Conservation (phyloP, 2,888 invertebrate species). For the Tromatobia lineatoria region DNA sequence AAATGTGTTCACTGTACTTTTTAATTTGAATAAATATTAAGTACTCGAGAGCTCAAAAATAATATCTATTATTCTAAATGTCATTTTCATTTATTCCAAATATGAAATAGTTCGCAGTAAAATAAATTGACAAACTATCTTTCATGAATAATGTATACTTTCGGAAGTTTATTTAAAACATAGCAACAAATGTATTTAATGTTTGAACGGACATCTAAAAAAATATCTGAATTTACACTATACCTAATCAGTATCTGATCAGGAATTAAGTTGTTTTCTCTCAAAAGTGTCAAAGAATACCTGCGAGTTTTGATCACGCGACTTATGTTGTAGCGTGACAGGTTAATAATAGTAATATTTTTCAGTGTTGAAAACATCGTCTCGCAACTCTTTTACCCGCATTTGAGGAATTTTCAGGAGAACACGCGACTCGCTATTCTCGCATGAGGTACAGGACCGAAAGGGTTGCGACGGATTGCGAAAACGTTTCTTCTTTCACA, state of each 20-base stretch:
- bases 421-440: slow-evolving; percentile 37
- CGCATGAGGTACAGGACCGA: background rate
- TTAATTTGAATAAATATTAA: too few relatives aligned
- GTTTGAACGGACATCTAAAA: too few relatives aligned
- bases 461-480: slow-evolving; percentile 43
- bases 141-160: too few relatives aligned
- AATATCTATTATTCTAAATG: too few relatives aligned
- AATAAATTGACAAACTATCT: too few relatives aligned
- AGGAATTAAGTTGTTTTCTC: background rate
- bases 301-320: background rate
- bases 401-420: slow-evolving; percentile 19
- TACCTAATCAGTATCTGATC: background rate
- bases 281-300: background rate
- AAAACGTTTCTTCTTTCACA: slow-evolving; percentile 12
- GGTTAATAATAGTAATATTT: slow-evolving; percentile 18
- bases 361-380: slow-evolving; percentile 33
- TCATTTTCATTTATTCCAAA: too few relatives aligned
- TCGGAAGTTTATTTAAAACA: too few relatives aligned
- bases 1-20: too few relatives aligned
- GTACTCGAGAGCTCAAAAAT: too few relatives aligned
- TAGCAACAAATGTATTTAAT: too few relatives aligned
- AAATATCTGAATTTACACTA: too few relatives aligned
- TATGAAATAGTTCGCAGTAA: too few relatives aligned
- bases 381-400: slow-evolving; percentile 40
- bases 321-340: slow-evolving; percentile 4